A percentile compares a stretch with the other conserved stretches of the same genome.
phyloP scores from a whole-genome alignment of 2,797 vertebrate genomes.

The Orestias chungarensis region DNA sequence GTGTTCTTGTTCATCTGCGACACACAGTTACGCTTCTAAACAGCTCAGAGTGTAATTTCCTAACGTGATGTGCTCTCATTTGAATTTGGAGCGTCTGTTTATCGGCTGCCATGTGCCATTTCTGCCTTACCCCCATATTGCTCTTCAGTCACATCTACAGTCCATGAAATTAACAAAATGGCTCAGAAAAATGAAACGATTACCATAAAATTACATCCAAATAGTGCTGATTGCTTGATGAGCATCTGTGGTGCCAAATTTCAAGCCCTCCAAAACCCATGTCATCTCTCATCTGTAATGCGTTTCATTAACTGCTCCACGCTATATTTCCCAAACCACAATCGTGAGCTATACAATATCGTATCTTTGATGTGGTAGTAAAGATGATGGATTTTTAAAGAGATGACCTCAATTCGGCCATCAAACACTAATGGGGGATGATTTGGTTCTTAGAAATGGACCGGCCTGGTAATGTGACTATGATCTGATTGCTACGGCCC shows the following conservation, averaged over 20 bases:
- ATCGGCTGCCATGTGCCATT: constrained; percentile 43
- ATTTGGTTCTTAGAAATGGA: constrained; percentile 43
- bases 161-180: constrained; percentile 71
- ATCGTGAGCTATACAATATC: constrained; percentile 19
- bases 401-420: constrained; percentile 41
- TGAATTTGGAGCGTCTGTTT: constrained; percentile 37
- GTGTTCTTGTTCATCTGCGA: constrained; percentile 33
- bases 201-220: constrained; percentile 75
- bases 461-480: constrained; percentile 23
- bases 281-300: constrained; percentile 62
- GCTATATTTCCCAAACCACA: constrained; percentile 47
- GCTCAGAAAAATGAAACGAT: constrained; percentile 66
- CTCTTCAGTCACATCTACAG: constrained; percentile 48
- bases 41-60: constrained; percentile 20
- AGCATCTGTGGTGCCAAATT: constrained; percentile 70
- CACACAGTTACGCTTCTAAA: constrained; percentile 45
- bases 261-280: constrained; percentile 63
- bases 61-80: constrained; percentile 34
- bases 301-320: constrained; percentile 57
- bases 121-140: constrained; percentile 28
- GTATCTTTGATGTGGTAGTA: constrained; percentile 45
- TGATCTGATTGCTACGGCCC: constrained; percentile 31
- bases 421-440: constrained; percentile 35
- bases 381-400: constrained; percentile 42
- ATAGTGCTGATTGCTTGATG: constrained; percentile 66